Percentiles rank a stretch among this genome's conserved stretches.
Conservation (phyloP, 2,888 invertebrate species). For the Lamproptera curius region DNA sequence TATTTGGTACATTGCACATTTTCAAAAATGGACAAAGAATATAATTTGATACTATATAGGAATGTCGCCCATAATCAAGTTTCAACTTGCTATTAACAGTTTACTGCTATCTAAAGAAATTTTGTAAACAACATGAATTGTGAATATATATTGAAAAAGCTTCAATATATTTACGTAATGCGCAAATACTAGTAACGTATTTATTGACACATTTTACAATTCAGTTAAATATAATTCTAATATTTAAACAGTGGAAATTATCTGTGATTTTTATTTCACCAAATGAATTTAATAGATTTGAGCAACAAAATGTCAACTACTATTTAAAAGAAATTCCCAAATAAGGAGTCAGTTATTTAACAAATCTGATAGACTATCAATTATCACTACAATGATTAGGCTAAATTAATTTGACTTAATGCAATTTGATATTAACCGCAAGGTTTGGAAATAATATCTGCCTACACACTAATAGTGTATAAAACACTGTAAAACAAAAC, state of each 20-base stretch:
- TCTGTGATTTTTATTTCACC: not conserved
- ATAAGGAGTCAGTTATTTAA: too few species aligned
- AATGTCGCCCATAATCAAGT: constrained; percentile 19
- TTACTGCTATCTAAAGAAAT: not conserved
- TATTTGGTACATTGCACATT: constrained; percentile 40
- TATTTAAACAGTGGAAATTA: not conserved
- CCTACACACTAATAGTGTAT: too few species aligned
- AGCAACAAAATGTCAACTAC: not conserved
- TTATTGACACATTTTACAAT: not conserved
- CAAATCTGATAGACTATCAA: too few species aligned
- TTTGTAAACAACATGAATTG: not conserved
- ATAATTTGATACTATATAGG: constrained; percentile 8
- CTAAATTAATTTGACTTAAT: too few species aligned
- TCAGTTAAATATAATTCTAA: not conserved
- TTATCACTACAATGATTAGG: too few species aligned
- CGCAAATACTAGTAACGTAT: not conserved
- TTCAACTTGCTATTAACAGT: not conserved
- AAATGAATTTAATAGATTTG: not conserved
- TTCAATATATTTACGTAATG: not conserved
- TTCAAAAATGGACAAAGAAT: constrained; percentile 22
- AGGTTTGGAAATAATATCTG: too few species aligned
- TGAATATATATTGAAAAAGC: not conserved
- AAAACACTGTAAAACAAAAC: too few species aligned
- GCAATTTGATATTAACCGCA: not conserved
- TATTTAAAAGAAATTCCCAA: not conserved